phyloP scores from a whole-genome alignment of 92 coral and sea anemone genomes.

The Porites rus region DNA sequence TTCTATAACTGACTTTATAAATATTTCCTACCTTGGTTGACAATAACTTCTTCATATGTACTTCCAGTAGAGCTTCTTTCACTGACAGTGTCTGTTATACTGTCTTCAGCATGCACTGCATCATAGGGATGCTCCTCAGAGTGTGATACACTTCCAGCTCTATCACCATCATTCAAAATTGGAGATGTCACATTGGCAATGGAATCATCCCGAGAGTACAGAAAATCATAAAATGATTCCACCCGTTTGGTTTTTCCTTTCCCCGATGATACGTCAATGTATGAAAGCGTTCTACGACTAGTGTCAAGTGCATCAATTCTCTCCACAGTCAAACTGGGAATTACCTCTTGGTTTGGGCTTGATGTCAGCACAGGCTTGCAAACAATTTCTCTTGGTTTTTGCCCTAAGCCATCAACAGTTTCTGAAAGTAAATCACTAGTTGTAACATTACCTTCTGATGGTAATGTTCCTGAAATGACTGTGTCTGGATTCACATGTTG shows the following conservation, averaged over 20 bases:
- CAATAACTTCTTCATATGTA: slow-evolving; percentile 79
- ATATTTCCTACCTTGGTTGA: slow-evolving; percentile 64
- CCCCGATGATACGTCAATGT: slow-evolving; percentile 64
- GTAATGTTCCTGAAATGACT: background rate
- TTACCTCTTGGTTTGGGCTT: slow-evolving; percentile 75
- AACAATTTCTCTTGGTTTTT: slow-evolving; percentile 70
- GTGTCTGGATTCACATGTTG: background rate
- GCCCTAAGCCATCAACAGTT: slow-evolving; percentile 8
- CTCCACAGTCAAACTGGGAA: slow-evolving; percentile 60
- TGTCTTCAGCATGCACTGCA: slow-evolving; percentile 65
- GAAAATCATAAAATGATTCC: slow-evolving; percentile 81
- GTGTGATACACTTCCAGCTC: background rate
- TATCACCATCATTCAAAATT: slow-evolving; percentile 40
- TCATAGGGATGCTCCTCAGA: slow-evolving; percentile 61
- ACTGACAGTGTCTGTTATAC: slow-evolving; percentile 46
- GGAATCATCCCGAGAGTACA: slow-evolving; percentile 60
- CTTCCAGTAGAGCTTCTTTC: slow-evolving; percentile 38
- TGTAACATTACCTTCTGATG: background rate
- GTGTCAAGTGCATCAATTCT: slow-evolving; percentile 25
- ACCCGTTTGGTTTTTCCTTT: slow-evolving; percentile 37
- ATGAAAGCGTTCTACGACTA: slow-evolving; percentile 65
- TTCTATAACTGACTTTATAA: background rate
- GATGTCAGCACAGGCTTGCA: slow-evolving; percentile 85
- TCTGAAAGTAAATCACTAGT: slow-evolving; percentile 5
- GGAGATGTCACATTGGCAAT: slow-evolving; percentile 24